Base-by-base conservation (phyloP, 2,888 invertebrate species). In the Idaea straminata region DNA sequence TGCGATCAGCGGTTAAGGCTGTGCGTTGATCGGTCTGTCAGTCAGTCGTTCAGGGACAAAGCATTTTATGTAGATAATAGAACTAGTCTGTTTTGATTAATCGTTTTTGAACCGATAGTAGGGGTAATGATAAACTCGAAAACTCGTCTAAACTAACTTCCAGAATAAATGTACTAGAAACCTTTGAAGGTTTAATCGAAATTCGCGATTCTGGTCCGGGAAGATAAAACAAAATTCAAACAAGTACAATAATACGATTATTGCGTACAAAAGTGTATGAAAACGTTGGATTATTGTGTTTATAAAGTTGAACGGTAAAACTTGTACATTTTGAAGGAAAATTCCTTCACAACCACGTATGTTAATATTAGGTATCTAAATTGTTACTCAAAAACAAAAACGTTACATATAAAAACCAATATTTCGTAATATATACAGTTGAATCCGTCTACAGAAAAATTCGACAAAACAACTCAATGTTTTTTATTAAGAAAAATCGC, bases 91-190 rank as follows among this genome's bases (percentile, higher is more conserved):
- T 13, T 13, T 10, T 7, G 7, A 2, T 13, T 0, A 6, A 47
- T 59, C 5, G 58, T 59, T 59, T 59, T 15, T 35, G 34, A 72
- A 66, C 70, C 66, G 67, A 68, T 78, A 67, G 86, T 86, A 84
- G 69, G 78, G 75, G 67, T 58, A 65, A 68, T 70, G 76, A 77
- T 78, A 80, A 84, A 83, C 81, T 84, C 80, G 72, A 70, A 68
- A 87, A 87, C 83, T 87, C 83, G 78, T 78, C 72, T 57, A 79
- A 86, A 83, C 84, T 82, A 84, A 86, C 82, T 86, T 86, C 72
- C 70, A 74, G 83, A 87, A 86, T 87, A 88, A 89, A 88, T 88
- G 87, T 87, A 88, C 79, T 85, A 83, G 87, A 88, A 87, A 87
- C 83, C 83, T 88, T 87, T 82, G 82, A 81, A 86, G 82, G 77